Evolutionary conservation across 2,888 invertebrate species (phyloP), one percentile per base, ranked within the genome.

Genomic region (Caenorhabditis parvicauda): DNA sequence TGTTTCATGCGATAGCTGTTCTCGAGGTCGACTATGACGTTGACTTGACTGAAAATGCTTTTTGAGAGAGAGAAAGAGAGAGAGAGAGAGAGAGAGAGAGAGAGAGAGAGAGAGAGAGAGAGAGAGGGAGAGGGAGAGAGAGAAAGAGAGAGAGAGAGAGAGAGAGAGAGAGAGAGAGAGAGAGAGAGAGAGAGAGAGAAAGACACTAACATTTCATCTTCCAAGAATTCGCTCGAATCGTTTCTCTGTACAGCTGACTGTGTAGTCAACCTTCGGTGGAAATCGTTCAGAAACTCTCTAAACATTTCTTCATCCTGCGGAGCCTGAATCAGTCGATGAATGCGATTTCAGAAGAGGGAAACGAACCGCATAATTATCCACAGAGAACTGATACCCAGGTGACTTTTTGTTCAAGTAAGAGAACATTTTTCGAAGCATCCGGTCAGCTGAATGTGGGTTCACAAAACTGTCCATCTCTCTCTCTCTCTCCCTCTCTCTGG

Each of bases 21-120:
- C 45, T 69, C 70, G 19, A 73, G 44, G 52, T 73, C 73, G 4
- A 73, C 73, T n/a, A 73, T 56, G 1, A 73, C 65, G 39, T 71
- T 67, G 28, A 67, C 57, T 1, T 60, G 46, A 32, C 73, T 73
- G 59, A 38, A 66, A 60, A 21, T 35, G 1, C n/a, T n/a, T n/a
- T n/a, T n/a, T n/a, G n/a, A n/a, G n/a, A n/a, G n/a, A n/a, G 9
- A 12, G 35, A 12, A n/a, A 9, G 9, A 12, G 9, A n/a, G 9
- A 12, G 9, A 35, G 35, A 35, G 9, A 12, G 9, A 35, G 12
- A 35, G 9, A 9, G 35, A 12, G n/a, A 35, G n/a, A 12, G 35
- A 9, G n/a, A 12, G n/a, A 35, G n/a, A 12, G 35, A 9, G 9
- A 12, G 9, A 9, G n/a, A 35, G 12, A 35, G n/a, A 35, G 9